These are phyloP conservation scores for Hydroisotoma schaefferi DNA, from an alignment of 2,888 invertebrate species.

Conservation along the genomic window DNA sequence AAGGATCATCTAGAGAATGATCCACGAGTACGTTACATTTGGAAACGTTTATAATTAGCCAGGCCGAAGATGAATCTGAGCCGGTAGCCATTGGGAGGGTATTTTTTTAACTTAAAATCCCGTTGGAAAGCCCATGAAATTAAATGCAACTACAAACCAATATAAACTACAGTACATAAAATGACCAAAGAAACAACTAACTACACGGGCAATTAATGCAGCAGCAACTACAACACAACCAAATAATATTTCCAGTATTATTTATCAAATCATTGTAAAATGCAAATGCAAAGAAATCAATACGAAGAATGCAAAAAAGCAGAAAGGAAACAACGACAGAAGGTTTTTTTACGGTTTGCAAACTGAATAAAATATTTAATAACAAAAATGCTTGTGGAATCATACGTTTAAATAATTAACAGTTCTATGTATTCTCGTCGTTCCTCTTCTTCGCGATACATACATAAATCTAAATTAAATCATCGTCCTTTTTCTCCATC, in stretches of 20 bases:
- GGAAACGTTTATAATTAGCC: no score
- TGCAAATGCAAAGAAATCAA: no score
- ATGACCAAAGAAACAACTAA: neutral
- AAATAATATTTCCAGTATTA: no score
- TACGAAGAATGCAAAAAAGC: neutral
- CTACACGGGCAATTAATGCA: neutral
- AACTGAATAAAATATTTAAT: constrained; percentile 18
- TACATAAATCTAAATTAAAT: neutral
- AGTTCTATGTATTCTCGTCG: neutral
- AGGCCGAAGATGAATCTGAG: no score
- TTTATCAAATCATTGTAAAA: no score
- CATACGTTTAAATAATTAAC: constrained; percentile 9
- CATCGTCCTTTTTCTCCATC: no score
- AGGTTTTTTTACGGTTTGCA: constrained; percentile 9
- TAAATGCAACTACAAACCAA: no score
- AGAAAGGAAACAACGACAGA: neutral
- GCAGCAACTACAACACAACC: no score
- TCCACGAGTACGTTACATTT: neutral
- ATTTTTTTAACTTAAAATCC: no score
- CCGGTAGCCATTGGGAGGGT: no score
- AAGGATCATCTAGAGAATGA: neutral
- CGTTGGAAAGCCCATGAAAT: no score
- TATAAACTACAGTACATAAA: neutral
- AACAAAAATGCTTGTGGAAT: constrained; percentile 10
- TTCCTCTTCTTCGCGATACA: constrained; percentile 4